A percentile compares a stretch with the other conserved stretches of the same genome.
phyloP scores from a whole-genome alignment of 1,140 invertebrate genomes.

The Caerostris extrusa region DNA sequence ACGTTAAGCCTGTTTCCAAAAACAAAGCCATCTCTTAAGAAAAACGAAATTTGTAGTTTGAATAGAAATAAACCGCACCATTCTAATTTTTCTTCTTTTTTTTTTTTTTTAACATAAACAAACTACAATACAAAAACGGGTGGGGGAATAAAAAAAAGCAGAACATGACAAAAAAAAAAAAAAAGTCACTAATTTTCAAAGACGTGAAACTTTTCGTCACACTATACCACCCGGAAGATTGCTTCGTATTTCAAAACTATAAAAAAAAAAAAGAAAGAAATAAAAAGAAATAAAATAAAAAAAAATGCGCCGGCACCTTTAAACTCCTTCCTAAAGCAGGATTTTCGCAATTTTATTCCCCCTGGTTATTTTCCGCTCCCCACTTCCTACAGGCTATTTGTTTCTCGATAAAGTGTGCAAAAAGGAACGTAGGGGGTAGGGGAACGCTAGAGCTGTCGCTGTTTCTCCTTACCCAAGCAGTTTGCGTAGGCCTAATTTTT shows the following conservation, averaged over 20 bases:
- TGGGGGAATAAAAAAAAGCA: too few relatives aligned
- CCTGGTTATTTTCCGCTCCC: slow-evolving; percentile 20
- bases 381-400: slow-evolving; percentile 49
- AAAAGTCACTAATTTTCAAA: slow-evolving; percentile 29
- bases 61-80: background rate
- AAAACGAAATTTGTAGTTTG: background rate
- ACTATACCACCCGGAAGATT: slow-evolving; percentile 26
- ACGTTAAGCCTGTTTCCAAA: background rate
- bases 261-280: background rate
- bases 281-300: too few relatives aligned
- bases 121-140: background rate
- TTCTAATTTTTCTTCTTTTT: too few relatives aligned
- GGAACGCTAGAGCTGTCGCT: background rate
- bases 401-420: slow-evolving; percentile 47
- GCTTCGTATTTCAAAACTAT: background rate
- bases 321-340: slow-evolving; percentile 31
- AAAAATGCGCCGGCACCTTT: background rate
- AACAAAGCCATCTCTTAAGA: background rate
- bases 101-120: background rate
- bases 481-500: slow-evolving; percentile 14
- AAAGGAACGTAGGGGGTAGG: background rate
- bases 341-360: slow-evolving; percentile 47
- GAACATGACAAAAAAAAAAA: background rate
- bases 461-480: slow-evolving; percentile 19
- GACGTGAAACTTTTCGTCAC: slow-evolving; percentile 26